A percentile compares a stretch with the other conserved stretches of the same genome.
phyloP scores from a whole-genome alignment of 2,113 vertebrate genomes.

The Pycnonotus jocosus region DNA sequence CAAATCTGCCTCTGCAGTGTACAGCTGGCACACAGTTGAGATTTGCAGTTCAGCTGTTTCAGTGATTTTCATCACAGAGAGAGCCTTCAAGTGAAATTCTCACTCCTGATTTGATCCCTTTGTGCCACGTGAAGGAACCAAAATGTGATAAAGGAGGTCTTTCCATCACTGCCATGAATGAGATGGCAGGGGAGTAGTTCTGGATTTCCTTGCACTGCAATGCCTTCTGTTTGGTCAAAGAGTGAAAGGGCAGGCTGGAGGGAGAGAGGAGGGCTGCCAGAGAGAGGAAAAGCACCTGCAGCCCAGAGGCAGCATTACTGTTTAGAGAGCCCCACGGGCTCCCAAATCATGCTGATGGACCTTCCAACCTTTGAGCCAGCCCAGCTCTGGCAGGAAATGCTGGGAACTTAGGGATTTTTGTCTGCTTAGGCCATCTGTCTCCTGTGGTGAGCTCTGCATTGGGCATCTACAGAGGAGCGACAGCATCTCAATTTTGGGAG shows the following conservation, averaged over 20 bases:
- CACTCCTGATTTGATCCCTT: background rate
- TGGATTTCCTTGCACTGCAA: background rate
- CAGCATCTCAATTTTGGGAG: background rate
- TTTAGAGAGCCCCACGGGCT: background rate
- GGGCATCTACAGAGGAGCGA: accelerated
- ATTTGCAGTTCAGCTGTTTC: no score
- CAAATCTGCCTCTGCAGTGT: no score
- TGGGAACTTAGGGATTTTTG: background rate
- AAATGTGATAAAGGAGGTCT: background rate
- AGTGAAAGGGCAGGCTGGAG: background rate
- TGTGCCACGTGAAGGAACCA: background rate
- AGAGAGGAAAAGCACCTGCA: background rate
- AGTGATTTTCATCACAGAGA: background rate
- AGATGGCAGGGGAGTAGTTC: background rate
- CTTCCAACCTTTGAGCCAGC: background rate
- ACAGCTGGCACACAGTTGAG: no score
- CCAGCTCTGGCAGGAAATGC: background rate
- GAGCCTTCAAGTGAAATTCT: background rate
- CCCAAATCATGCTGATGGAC: background rate
- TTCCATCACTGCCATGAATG: background rate
- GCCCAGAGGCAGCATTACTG: background rate
- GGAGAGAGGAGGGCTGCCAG: background rate
- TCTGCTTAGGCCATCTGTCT: background rate
- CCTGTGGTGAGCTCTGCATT: background rate
- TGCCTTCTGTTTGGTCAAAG: background rate